Evolutionary conservation across 2,888 invertebrate species (phyloP).

Genomic region (Glaucopsyche alexis): DNA sequence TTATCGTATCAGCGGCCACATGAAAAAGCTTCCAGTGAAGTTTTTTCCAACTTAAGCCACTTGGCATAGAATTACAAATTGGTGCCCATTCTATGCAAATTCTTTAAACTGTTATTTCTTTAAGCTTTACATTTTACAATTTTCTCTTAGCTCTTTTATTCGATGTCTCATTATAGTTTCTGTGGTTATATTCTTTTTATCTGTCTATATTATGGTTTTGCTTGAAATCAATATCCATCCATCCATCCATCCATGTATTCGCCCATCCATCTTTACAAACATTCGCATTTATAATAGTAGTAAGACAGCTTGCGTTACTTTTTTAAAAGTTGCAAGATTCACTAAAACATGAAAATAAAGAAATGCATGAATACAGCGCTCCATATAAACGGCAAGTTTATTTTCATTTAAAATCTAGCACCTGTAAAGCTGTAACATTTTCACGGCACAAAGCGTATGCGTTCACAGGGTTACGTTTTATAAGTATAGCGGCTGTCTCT

Average conservation of each 20-base stretch:
- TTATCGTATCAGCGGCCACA: constrained; percentile 63
- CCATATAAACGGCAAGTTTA: constrained; percentile 3
- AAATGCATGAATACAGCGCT: not conserved
- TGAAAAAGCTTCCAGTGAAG: constrained; percentile 59
- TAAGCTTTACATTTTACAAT: constrained; percentile 19
- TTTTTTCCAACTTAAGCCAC: constrained; percentile 49
- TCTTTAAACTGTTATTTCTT: constrained; percentile 13
- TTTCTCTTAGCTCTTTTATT: constrained; percentile 2
- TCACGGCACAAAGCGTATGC: constrained; percentile 36
- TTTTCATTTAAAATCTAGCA: constrained; percentile 24
- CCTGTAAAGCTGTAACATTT: constrained; percentile 31
- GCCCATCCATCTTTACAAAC: too few species aligned
- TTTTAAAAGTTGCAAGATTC: too few species aligned
- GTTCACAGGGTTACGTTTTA: constrained; percentile 40
- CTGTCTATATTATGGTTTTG: not conserved
- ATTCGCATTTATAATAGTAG: too few species aligned
- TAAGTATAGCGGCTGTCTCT: constrained; percentile 41
- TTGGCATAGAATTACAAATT: constrained; percentile 42
- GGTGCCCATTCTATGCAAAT: constrained; percentile 30
- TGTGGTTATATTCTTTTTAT: not conserved
- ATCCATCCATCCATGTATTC: too few species aligned
- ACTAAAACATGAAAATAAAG: not conserved
- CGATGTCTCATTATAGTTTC: not conserved
- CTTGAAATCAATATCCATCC: too few species aligned
- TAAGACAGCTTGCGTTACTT: too few species aligned